A percentile compares a stretch with the other conserved stretches of the same genome.
Evolutionary conservation across 2,113 vertebrate genomes (phyloP).

Genomic region (Setophaga coronata): DNA sequence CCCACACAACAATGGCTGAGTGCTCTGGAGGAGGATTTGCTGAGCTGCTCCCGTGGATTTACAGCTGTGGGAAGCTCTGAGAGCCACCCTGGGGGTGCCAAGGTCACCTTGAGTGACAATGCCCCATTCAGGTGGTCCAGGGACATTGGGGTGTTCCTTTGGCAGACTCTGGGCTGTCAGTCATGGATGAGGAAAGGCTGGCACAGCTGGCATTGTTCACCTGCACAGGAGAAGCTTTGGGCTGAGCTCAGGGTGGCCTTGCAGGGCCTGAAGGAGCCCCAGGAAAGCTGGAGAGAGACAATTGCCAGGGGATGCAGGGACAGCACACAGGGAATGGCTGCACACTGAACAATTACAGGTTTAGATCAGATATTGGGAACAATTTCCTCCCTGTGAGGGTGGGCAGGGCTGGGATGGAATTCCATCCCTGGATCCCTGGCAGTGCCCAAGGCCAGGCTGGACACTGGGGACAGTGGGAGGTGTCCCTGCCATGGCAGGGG

Average conservation of each 20-base stretch:
- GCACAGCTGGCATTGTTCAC: neutral
- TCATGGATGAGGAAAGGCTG: neutral
- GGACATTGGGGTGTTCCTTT: rapidly evolving
- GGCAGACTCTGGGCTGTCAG: neutral
- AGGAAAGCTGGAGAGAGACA: too few relatives aligned
- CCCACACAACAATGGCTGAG: neutral
- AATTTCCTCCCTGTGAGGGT: neutral
- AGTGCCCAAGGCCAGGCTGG: neutral
- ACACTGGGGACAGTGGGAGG: neutral
- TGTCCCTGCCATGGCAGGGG: neutral
- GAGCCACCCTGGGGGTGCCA: neutral
- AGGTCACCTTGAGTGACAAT: neutral
- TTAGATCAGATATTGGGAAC: too few relatives aligned
- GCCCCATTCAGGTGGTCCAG: too few relatives aligned
- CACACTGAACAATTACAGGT: too few relatives aligned
- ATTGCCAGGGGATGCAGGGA: neutral
- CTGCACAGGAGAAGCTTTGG: neutral
- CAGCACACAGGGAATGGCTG: neutral
- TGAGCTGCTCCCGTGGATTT: neutral
- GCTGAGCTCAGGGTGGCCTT: too few relatives aligned
- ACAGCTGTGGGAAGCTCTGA: neutral
- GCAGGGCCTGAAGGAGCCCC: too few relatives aligned
- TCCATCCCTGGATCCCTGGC: neutral
- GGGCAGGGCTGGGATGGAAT: neutral
- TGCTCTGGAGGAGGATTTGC: neutral